Evolutionary conservation across 2,797 vertebrate genomes (phyloP).

Genomic region (Mycteria americana): DNA sequence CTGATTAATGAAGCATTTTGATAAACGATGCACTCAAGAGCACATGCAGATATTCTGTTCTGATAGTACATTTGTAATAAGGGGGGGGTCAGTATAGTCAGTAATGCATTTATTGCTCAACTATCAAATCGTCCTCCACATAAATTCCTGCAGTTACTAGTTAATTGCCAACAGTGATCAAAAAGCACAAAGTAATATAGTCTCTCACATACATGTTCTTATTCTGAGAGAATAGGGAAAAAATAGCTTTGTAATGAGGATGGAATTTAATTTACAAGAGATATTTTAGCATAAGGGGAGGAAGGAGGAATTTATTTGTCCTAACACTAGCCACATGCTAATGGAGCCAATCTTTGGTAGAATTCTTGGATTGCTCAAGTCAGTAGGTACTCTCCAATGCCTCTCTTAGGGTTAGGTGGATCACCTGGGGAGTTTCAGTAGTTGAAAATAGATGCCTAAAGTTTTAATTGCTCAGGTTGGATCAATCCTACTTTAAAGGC

Average conservation of each 20-base stretch:
- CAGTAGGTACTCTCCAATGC: not conserved
- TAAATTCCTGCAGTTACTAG: not conserved
- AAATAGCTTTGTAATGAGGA: not conserved
- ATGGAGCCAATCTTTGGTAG: not conserved
- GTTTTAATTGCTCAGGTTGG: not conserved
- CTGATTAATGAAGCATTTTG: not conserved
- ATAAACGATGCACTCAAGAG: not conserved
- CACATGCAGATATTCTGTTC: not conserved
- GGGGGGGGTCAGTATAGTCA: not conserved
- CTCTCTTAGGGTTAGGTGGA: not conserved
- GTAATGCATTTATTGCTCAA: not conserved
- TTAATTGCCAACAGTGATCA: not conserved
- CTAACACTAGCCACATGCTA: not conserved
- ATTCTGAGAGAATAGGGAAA: not conserved
- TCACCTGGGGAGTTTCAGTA: not conserved
- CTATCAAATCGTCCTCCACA: not conserved
- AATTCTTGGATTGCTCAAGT: not conserved
- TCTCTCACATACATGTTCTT: not conserved
- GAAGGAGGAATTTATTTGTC: not conserved
- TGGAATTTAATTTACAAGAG: not conserved
- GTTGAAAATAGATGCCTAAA: not conserved
- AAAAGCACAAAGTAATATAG: not conserved
- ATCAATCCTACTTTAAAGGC: not conserved
- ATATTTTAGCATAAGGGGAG: not conserved
- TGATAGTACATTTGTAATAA: fast-evolving